A percentile compares a stretch with the other conserved stretches of the same genome.
phyloP scores from a whole-genome alignment of 2,888 invertebrate genomes.

The Diarsia brunnea region DNA sequence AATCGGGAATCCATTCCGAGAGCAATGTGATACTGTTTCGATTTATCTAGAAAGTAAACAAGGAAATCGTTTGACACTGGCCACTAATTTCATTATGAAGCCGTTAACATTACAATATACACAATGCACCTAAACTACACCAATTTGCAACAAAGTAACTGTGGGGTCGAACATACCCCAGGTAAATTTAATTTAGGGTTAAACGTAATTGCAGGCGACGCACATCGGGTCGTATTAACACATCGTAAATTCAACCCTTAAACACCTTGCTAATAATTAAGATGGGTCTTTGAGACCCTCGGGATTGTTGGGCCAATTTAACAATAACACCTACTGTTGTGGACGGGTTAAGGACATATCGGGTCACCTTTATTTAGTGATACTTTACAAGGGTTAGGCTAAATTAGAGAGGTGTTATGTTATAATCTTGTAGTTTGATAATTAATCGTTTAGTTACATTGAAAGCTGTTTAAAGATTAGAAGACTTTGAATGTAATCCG shows the following conservation, averaged over 20 bases:
- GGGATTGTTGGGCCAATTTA: constrained; percentile 83
- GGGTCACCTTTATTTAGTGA: constrained; percentile 79
- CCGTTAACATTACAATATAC: constrained; percentile 49
- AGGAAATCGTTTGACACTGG: neutral
- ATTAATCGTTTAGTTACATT: neutral
- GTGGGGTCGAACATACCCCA: constrained; percentile 77
- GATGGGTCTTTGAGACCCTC: constrained; percentile 80
- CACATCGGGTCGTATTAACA: constrained; percentile 87
- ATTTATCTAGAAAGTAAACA: neutral
- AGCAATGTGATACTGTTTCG: neutral
- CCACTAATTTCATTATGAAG: constrained; percentile 37
- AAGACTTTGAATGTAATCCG: neutral
- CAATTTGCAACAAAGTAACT: constrained; percentile 65
- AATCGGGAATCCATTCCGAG: too few relatives aligned
- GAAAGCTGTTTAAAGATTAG: neutral
- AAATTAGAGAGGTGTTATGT: constrained; percentile 54
- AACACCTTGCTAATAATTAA: constrained; percentile 90
- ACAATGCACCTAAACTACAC: constrained; percentile 60
- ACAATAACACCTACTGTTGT: constrained; percentile 78
- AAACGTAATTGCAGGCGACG: constrained; percentile 84
- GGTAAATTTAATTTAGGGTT: constrained; percentile 88
- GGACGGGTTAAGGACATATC: constrained; percentile 77
- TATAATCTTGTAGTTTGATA: constrained; percentile 36
- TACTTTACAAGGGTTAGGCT: constrained; percentile 72
- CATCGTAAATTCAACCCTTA: constrained; percentile 88